These are phyloP conservation scores for Taenioides sp. DNA, from an alignment of 2,797 vertebrate species.

Conservation along the genomic window DNA sequence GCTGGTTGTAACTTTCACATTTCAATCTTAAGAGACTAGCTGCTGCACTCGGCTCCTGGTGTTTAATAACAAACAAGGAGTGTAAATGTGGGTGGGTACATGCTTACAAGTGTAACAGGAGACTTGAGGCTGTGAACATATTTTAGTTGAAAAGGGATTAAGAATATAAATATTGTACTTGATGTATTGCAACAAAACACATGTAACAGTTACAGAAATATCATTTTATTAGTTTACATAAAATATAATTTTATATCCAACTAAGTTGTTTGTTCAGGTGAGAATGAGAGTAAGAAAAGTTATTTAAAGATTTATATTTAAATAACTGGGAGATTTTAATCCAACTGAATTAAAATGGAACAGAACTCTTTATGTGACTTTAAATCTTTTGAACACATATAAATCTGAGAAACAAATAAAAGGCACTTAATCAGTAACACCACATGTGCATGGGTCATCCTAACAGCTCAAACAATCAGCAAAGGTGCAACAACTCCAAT, in stretches of 20 bases:
- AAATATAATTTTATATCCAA: not conserved
- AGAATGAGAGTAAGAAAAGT: not conserved
- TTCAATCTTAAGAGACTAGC: too few relatives aligned
- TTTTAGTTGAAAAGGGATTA: too few relatives aligned
- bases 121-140: too few relatives aligned
- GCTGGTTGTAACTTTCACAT: too few relatives aligned
- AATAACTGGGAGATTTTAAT: not conserved
- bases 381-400: not conserved
- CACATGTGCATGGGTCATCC: not conserved
- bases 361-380: not conserved
- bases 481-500: not conserved
- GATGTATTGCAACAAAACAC: not conserved
- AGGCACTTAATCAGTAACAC: constrained; percentile 5
- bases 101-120: too few relatives aligned
- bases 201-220: not conserved
- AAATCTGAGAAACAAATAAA: not conserved
- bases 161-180: not conserved
- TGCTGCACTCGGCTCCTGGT: too few relatives aligned
- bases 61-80: too few relatives aligned
- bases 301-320: not conserved
- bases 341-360: too few relatives aligned
- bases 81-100: too few relatives aligned
- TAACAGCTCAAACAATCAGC: not conserved
- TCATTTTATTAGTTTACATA: not conserved
- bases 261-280: not conserved